Evolutionary conservation across 2,113 vertebrate genomes (phyloP).

Genomic region (Rhinopithecus roxellana): DNA sequence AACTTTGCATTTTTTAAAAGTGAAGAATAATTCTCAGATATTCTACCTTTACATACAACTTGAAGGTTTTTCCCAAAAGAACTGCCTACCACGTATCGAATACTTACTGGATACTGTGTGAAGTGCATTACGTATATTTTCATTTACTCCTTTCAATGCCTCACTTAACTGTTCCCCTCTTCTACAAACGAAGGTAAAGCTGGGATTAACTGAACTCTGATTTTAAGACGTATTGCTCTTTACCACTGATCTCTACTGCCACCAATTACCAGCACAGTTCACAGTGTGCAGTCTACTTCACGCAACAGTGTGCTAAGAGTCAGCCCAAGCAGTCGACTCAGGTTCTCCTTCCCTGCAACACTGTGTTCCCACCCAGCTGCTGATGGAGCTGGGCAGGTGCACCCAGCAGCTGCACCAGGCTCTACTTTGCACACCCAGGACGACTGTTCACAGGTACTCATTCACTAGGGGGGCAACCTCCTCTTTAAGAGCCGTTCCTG

Average conservation of each 20-base stretch:
- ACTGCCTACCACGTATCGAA: background rate
- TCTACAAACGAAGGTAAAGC: background rate
- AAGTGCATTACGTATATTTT: background rate
- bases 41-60: background rate
- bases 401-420: no score
- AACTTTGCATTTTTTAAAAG: background rate
- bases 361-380: background rate
- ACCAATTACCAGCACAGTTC: background rate
- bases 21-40: background rate
- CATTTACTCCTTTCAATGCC: no score
- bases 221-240: background rate
- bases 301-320: accelerated
- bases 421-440: accelerated
- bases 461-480: background rate
- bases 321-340: background rate
- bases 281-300: accelerated
- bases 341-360: background rate
- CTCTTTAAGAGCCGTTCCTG: background rate
- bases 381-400: accelerated
- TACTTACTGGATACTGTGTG: background rate
- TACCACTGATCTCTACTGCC: background rate
- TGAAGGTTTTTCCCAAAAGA: background rate
- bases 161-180: background rate
- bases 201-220: background rate
- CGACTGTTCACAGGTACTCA: no score